phyloP scores from a whole-genome alignment of 2,797 vertebrate species.

The Myotis vivesi region DNA sequence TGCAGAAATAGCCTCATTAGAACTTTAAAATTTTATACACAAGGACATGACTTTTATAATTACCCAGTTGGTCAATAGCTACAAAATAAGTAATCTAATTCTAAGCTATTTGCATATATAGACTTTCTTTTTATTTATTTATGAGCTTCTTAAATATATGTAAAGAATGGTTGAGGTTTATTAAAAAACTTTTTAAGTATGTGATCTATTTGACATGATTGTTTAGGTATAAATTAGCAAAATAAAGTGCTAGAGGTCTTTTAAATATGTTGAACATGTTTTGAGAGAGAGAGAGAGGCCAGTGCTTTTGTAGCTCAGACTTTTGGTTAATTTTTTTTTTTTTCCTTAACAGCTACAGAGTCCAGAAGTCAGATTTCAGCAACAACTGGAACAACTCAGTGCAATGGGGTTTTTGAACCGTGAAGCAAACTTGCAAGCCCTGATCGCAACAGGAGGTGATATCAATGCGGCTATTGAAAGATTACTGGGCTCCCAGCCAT shows the following conservation, averaged over 20 bases:
- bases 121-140: neutral
- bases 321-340: neutral
- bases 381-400: slow-evolving; percentile 91
- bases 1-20: neutral
- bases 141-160: neutral
- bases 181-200: neutral
- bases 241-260: neutral
- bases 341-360: slow-evolving; percentile 84
- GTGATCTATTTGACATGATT: neutral
- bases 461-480: slow-evolving; percentile 90
- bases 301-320: slow-evolving; percentile 24
- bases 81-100: neutral
- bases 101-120: neutral
- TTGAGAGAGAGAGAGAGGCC: neutral
- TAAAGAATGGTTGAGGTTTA: slow-evolving; percentile 2
- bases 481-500: slow-evolving; percentile 89
- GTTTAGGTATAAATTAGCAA: slow-evolving; percentile 32
- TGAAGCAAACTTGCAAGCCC: slow-evolving; percentile 89
- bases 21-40: neutral
- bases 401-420: slow-evolving; percentile 90
- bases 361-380: slow-evolving; percentile 89
- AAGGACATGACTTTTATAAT: neutral
- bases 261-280: neutral
- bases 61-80: neutral
- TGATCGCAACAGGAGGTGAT: slow-evolving; percentile 91